phyloP scores from a whole-genome alignment of 1,140 invertebrate genomes.

The Dreissena polymorpha region DNA sequence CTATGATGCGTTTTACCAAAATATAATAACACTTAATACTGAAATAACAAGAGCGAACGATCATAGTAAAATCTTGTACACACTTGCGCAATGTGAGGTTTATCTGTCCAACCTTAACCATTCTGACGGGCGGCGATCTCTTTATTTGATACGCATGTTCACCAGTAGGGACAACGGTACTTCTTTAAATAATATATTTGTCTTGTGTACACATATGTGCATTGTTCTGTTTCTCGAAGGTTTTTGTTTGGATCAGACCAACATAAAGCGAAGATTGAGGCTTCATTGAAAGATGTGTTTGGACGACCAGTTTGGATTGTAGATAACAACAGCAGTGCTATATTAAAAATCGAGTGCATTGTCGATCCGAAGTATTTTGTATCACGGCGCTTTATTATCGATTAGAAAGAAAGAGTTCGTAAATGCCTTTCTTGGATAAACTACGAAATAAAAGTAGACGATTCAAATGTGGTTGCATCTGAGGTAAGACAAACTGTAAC shows the following conservation, averaged over 20 bases:
- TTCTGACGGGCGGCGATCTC: no score
- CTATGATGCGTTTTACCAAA: no score
- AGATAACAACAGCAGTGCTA: neutral
- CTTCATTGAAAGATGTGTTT: neutral
- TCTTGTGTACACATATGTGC: neutral
- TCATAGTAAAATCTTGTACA: no score
- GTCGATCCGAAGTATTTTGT: constrained; percentile 9
- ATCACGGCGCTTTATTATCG: neutral
- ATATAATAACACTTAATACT: no score
- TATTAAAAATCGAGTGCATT: neutral
- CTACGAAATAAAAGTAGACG: neutral
- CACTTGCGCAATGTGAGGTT: no score
- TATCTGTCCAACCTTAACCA: no score
- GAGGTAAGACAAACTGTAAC: constrained; percentile 11
- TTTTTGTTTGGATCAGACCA: neutral
- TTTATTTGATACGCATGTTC: neutral
- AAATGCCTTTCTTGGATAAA: neutral
- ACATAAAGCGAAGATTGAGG: constrained; percentile 1
- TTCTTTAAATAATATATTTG: neutral
- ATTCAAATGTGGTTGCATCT: neutral
- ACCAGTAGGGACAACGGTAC: neutral
- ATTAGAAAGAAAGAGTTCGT: constrained; percentile 6
- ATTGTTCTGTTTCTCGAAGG: neutral
- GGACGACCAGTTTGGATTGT: constrained; percentile 2
- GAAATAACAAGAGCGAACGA: no score